These are phyloP conservation scores for Orius insidiosus DNA, from an alignment of 1,140 invertebrate genomes.

Conservation along the genomic window DNA sequence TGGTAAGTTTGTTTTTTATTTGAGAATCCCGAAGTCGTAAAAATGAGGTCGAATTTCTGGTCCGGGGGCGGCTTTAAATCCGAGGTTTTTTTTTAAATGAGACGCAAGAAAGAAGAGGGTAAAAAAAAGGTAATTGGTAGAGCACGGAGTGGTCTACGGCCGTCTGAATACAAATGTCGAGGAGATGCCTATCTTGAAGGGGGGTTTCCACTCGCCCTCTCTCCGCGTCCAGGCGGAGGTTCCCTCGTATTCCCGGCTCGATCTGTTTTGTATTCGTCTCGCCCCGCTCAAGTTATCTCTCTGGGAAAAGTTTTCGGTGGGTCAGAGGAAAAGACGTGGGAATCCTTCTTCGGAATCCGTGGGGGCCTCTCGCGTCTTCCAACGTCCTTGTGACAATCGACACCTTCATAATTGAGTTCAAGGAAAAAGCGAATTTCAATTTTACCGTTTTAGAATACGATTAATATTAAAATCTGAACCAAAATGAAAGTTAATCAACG, in stretches of 20 bases:
- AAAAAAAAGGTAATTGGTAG: slow-evolving; percentile 8
- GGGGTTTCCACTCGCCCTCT: too few relatives aligned
- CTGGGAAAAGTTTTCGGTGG: slow-evolving; percentile 7
- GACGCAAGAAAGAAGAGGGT: slow-evolving; percentile 1
- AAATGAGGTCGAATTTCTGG: neutral
- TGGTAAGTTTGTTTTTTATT: slow-evolving; percentile 14
- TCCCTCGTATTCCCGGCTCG: slow-evolving; percentile 7
- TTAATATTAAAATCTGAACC: too few relatives aligned
- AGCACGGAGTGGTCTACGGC: slow-evolving; percentile 8
- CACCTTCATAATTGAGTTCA: too few relatives aligned
- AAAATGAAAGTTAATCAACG: too few relatives aligned
- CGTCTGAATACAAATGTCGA: slow-evolving; percentile 8
- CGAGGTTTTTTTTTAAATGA: neutral
- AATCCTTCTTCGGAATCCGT: neutral
- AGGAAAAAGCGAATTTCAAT: too few relatives aligned
- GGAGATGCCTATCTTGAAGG: slow-evolving; percentile 5
- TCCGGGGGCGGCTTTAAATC: neutral
- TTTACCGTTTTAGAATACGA: too few relatives aligned
- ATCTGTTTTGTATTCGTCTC: slow-evolving; percentile 9
- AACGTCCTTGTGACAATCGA: too few relatives aligned
- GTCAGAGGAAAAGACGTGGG: slow-evolving; percentile 6
- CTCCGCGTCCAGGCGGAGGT: neutral
- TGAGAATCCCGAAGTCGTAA: neutral
- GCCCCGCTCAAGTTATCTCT: neutral
- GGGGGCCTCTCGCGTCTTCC: too few relatives aligned